Base-by-base conservation (phyloP, 2,113 vertebrate species). In the Anhinga rufa region DNA sequence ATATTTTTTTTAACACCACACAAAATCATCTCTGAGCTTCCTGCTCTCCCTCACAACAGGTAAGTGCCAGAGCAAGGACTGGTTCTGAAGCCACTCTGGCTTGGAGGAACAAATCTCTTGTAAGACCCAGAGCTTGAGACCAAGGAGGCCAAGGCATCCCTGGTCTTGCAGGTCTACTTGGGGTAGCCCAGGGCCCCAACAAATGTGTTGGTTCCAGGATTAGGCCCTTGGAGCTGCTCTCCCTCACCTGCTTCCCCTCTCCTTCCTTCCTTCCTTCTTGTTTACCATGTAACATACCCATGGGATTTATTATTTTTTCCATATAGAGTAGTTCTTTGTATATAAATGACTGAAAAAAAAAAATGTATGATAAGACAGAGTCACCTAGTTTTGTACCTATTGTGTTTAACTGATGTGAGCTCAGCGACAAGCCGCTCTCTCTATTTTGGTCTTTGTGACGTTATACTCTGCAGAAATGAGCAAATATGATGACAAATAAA, bases 381-480 rank as follows among this genome's bases (percentile, higher is more conserved):
- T 95, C 97, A 97, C 98, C 97, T 98, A 98, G 98, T 98, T 98
- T 98, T 98, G 97, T 98, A 98, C 96, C 96, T 97, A 95, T 96
- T 0, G 93, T 97, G 96, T 98, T 96, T 96, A 98, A 98, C 96
- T 97, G 97, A 98, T 95, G 92, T 96, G 96, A 97, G 95, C 94
- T 96, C 97, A 98, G 97, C 94, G 81, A 97, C 94, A 98, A 98
- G 97, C 94, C 66, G 42, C 97, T 97, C 97, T 92, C 92, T 98
- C 98, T 98, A 97, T 98, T 98, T 98, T 98, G 98, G 97, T 98
- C 97, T 97, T 98, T 96, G 97, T 98, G 98, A 98, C 46, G 92
- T 98, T 98, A 97, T 96, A 97, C 92, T 98, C 97, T 31, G 96
- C 97, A 97, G 97, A 97, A 97, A 98, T 95, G 97, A 98, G 95